These are phyloP conservation scores for Nothoprocta pentlandii DNA, from an alignment of 2,113 vertebrate genomes.

Conservation along the genomic window DNA sequence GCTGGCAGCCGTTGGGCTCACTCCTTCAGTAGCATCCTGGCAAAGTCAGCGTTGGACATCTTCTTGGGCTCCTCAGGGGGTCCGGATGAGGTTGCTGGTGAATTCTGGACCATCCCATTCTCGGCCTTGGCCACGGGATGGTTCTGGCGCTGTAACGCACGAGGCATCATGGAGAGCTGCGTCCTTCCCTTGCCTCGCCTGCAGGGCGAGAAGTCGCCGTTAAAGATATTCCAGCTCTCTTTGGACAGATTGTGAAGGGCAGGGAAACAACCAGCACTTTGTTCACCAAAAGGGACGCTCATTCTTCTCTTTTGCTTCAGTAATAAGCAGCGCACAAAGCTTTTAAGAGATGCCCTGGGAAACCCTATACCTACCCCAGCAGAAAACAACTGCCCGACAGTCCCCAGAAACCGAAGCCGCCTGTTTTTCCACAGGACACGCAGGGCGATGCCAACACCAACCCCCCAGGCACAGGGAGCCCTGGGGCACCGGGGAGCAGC, in stretches of 20 bases:
- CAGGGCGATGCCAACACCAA: rapidly evolving
- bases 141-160: conserved; percentile 87
- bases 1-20: conserved; percentile 62
- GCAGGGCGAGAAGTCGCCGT: neutral
- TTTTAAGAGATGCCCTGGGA: neutral
- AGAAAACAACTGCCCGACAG: neutral
- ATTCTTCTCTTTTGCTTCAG: neutral
- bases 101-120: conserved; percentile 84
- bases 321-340: neutral
- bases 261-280: neutral
- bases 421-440: neutral
- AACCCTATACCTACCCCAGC: rapidly evolving
- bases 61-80: conserved; percentile 76
- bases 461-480: neutral
- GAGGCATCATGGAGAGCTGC: conserved; percentile 91
- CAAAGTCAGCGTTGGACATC: conserved; percentile 97
- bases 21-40: conserved; percentile 92
- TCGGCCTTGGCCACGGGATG: conserved; percentile 76
- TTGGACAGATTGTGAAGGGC: neutral
- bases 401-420: rapidly evolving
- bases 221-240: neutral
- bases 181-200: conserved; percentile 93
- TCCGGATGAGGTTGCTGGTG: neutral
- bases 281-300: neutral
- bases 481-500: neutral